Conservation (phyloP, 2,888 invertebrate genomes). For the Cataglyphis albicans region DNA sequence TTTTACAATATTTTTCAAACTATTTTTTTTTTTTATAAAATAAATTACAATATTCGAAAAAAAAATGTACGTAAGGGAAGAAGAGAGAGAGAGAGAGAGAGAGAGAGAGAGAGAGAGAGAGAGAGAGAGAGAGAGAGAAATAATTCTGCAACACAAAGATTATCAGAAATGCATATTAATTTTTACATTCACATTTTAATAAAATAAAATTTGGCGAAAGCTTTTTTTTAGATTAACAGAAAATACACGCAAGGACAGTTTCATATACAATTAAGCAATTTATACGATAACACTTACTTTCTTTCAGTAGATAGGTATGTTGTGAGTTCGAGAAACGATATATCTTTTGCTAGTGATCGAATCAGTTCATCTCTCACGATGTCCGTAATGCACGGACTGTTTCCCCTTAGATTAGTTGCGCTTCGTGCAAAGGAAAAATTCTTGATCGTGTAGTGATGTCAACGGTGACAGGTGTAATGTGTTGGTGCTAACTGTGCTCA, state of each 20-base stretch:
- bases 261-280: conserved; percentile 26
- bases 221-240: neutral
- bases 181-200: neutral
- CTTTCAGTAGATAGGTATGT: conserved; percentile 18
- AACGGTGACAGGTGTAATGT: conserved; percentile 70
- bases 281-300: neutral
- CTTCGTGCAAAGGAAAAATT: conserved; percentile 54
- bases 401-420: conserved; percentile 62
- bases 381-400: conserved; percentile 60
- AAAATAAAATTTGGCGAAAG: neutral
- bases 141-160: neutral
- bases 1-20: neutral
- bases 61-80: neutral
- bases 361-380: conserved; percentile 35
- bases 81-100: neutral
- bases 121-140: neutral
- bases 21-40: too few relatives aligned
- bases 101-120: neutral
- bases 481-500: conserved; percentile 67
- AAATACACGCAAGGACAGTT: conserved; percentile 7
- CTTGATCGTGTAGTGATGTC: conserved; percentile 66
- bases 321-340: neutral
- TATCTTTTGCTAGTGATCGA: conserved; percentile 28
- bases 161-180: neutral
- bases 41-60: neutral